Conservation (phyloP, 2,888 invertebrate species). For the Meteorus colon region DNA sequence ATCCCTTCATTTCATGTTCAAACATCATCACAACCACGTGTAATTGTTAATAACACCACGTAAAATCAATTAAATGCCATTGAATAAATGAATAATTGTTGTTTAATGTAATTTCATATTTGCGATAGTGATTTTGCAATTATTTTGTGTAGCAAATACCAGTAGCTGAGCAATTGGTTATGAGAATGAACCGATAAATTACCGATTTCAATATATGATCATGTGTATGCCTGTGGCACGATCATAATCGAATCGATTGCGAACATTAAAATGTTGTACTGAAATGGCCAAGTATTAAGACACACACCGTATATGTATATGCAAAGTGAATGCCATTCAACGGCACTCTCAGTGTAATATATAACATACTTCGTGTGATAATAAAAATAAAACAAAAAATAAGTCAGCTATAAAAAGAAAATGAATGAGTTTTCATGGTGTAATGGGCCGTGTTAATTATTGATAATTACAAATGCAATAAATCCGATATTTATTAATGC, state of each 20-base stretch:
- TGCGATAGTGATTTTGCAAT: neutral
- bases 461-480: constrained; percentile 67
- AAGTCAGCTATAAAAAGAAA: neutral
- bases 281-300: constrained; percentile 47
- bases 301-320: constrained; percentile 50
- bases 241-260: constrained; percentile 10
- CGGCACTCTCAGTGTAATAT: constrained; percentile 53
- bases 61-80: neutral
- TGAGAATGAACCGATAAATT: neutral
- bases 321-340: constrained; percentile 57
- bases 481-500: constrained; percentile 63
- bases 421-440: constrained; percentile 47
- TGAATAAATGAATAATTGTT: neutral
- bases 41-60: neutral
- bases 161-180: neutral
- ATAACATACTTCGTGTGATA: constrained; percentile 60
- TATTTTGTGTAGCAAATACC: neutral
- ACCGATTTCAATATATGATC: neutral
- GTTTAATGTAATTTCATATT: neutral
- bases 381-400: constrained; percentile 55
- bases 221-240: constrained; percentile 5
- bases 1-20: neutral
- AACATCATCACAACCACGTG: neutral
- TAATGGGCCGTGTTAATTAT: constrained; percentile 66
- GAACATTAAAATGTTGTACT: constrained; percentile 1